Evolutionary conservation across 2,113 vertebrate genomes (phyloP), one percentile per base, ranked within the genome.

Genomic region (Misgurnus mizolepis): DNA sequence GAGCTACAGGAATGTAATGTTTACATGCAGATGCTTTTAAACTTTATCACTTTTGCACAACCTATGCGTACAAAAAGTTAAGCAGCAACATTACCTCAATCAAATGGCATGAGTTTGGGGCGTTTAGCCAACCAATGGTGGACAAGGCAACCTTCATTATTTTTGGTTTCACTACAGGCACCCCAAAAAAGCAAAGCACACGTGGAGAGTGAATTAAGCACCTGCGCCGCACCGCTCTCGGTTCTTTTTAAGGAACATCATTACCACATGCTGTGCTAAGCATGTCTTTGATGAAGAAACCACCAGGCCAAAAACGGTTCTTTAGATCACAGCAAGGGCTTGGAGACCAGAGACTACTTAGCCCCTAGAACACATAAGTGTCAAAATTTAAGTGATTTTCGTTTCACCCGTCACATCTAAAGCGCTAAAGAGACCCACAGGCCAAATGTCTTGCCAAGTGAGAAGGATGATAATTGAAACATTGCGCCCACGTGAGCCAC

Each of bases 381-480:
- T 22, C 45, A 64, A 18, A 22, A 70, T 80, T 45, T 81, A 81
- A n/a, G 77, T 67, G 53, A 11, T 68, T 79, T 53, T 67, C 14
- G 43, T 68, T 67, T 67, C 27, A 47, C 60, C 40, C 43, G 17
- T 66, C 76, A 60, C 69, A 14, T 69, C 27, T 62, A 55, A 27
- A 58, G 68, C 3, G 8, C 74, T 78, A 78, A 83, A 73, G 67
- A 78, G 82, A 18, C 67, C 82, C 82, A 78, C 7, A 45, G 74
- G 67, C 68, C 73, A 80, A 64, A 61, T 69, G 68, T 78, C 79
- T 81, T 67, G 62, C 64, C 49, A 76, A 75, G 18, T 74, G 40
- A 70, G 10, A 27, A 66, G 10, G 11, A 56, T 65, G 68, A 66
- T 78, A 81, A 83, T 80, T 85, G 67, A 83, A 81, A 71, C 9